Base-by-base conservation (phyloP, 1,140 invertebrate species). In the Hyphantria cunea region DNA sequence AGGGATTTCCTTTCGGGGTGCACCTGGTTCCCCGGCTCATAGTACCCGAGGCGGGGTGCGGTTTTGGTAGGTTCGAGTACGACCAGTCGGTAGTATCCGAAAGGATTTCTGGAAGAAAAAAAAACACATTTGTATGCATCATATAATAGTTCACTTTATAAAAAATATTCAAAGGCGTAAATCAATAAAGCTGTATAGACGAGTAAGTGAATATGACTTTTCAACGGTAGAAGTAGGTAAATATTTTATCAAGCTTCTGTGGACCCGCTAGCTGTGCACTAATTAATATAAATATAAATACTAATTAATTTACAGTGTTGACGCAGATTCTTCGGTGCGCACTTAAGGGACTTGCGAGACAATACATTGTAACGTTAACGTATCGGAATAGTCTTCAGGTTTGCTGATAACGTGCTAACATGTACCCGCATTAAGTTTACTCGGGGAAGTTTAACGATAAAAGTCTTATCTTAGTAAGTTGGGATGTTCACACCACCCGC, bases 391-490 rank as follows among this genome's bases (percentile, higher is more conserved):
- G 37, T 10, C 37, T 39, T 39, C n/a, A 39, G 0, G 37, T 44
- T 44, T 44, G 41, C 12, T 13, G 12, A 44, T 7, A 44, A n/a
- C 41, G n/a, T 44, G 12, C 41, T 15, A 12, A 8, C 14, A 14
- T 25, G 10, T 33, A 60, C 13, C 39, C 15, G 39, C 34, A 37
- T 39, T 55, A 25, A 50, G 47, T 59, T 50, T 33, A 50, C 34
- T 25, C 25, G 47, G 42, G 48, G 41, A 63, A 63, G 42, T 63
- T 54, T 39, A n/a, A 13, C 50, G 51, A 53, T 63, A 63, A 63
- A 63, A 63, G 41, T 63, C 44, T 63, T 9, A 54, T 48, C 31
- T 49, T 13, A 37, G 33, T 37, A 63, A 54, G 41, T 63, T 63
- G 33, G 50, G 3, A 17, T 13, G 48, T 32, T 60, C 48, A 49